Evolutionary conservation across 2,113 vertebrate genomes (phyloP).

Genomic region (Hyaena hyaena): DNA sequence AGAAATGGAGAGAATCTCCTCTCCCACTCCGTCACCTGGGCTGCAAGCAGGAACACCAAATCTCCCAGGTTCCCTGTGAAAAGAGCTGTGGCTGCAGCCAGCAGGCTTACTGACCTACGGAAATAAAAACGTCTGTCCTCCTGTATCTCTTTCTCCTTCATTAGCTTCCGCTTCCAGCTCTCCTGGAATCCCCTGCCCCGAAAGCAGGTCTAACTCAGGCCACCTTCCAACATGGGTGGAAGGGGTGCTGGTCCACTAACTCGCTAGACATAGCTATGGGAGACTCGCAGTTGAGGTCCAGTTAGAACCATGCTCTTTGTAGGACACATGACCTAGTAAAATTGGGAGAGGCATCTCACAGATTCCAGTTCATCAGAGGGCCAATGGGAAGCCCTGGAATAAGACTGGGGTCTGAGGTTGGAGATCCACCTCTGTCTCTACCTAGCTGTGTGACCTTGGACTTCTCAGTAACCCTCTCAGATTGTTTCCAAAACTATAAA

Average conservation of each 20-base stretch:
- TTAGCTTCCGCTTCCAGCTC: neutral
- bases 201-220: neutral
- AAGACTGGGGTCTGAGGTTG: neutral
- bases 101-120: neutral
- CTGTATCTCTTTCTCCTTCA: neutral
- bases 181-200: neutral
- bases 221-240: neutral
- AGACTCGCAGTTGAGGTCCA: neutral
- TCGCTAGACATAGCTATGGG: neutral
- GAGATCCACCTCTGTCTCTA: neutral
- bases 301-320: neutral
- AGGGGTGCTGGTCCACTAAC: neutral
- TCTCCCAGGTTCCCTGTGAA: neutral
- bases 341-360: neutral
- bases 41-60: neutral
- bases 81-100: neutral
- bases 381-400: neutral
- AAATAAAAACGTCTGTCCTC: neutral
- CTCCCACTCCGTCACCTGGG: neutral
- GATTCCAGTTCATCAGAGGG: neutral
- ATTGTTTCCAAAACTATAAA: neutral
- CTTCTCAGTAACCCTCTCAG: neutral
- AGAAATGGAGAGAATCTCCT: neutral
- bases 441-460: neutral
- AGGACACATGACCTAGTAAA: neutral